Percentiles rank a stretch among this genome's conserved stretches.
phyloP scores from a whole-genome alignment of 2,888 invertebrate species.

The Andrena dorsata region DNA sequence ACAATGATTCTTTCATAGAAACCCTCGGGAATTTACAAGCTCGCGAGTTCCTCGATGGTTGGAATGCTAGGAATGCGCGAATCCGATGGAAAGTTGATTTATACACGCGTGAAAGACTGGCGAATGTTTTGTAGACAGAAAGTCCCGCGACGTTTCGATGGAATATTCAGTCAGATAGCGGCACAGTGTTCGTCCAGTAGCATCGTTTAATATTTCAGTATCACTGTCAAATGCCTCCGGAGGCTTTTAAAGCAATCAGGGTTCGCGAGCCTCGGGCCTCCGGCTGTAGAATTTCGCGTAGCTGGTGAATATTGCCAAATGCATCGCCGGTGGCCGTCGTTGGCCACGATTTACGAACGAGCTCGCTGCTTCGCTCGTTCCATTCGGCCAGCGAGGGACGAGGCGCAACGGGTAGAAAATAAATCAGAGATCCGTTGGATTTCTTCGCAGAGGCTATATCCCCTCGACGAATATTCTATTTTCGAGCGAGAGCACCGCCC shows the following conservation, averaged over 20 bases:
- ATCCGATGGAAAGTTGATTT: too few relatives aligned
- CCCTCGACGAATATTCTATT: constrained; percentile 81
- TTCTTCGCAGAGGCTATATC: constrained; percentile 61
- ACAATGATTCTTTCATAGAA: too few relatives aligned
- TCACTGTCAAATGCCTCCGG: too few relatives aligned
- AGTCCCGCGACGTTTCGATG: too few relatives aligned
- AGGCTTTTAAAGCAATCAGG: neutral
- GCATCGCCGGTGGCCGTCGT: neutral
- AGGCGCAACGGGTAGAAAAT: constrained; percentile 33
- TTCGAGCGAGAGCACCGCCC: constrained; percentile 79
- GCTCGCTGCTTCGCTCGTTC: neutral
- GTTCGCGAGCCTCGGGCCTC: neutral
- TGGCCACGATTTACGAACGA: neutral
- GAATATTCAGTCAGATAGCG: too few relatives aligned
- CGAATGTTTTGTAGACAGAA: too few relatives aligned
- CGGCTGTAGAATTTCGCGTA: neutral
- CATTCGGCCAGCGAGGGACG: neutral
- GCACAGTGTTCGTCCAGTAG: too few relatives aligned
- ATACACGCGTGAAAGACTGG: too few relatives aligned
- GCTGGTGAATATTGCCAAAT: neutral
- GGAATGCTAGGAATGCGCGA: too few relatives aligned
- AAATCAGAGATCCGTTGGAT: constrained; percentile 52
- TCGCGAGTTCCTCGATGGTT: too few relatives aligned
- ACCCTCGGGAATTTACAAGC: too few relatives aligned
- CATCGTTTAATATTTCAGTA: too few relatives aligned